Base-by-base conservation (phyloP, 1,140 invertebrate genomes). In the Coelopa frigida region DNA sequence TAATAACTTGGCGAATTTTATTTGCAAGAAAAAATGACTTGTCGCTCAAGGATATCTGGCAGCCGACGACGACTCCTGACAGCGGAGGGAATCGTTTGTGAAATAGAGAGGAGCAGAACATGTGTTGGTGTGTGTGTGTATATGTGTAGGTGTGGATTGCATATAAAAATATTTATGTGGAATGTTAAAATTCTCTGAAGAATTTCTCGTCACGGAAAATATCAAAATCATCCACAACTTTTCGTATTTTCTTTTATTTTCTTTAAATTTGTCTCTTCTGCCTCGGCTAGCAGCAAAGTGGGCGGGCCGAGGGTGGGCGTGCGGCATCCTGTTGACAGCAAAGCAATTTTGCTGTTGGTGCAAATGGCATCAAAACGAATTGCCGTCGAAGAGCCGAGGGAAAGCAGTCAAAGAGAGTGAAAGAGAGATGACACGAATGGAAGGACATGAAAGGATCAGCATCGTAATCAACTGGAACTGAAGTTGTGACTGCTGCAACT, bases 141-240 rank as follows among this genome's bases (percentile, higher is more conserved):
- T n/a, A n/a, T n/a, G n/a, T n/a, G n/a, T n/a, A n/a, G n/a, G n/a
- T n/a, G n/a, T n/a, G n/a, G n/a, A n/a, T n/a, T n/a, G n/a, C n/a
- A n/a, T 29, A 29, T n/a, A 29, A 8, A 8, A 29, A 29, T 8
- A 29, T 29, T 29, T 29, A n/a, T n/a, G 15, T 42, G 10, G 29
- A 42, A 42, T 42, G 39, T 11, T n/a, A 42, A 42, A 24, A 22
- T 36, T 42, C 17, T 41, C 37, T 35, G 32, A 46, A 43, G 20
- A 48, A 37, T 48, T 45, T 52, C 57, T 59, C 58, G 62, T 67
- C 62, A 66, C 52, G 59, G 40, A 59, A 61, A 62, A 67, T 66
- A 63, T 66, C 54, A 49, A 59, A 67, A 67, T 66, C 59, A 65
- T 52, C 57, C 51, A 58, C 58, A 60, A 55, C 54, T 61, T 63